Conservation (phyloP, 2,113 vertebrate species). For the Furnarius figulus region DNA sequence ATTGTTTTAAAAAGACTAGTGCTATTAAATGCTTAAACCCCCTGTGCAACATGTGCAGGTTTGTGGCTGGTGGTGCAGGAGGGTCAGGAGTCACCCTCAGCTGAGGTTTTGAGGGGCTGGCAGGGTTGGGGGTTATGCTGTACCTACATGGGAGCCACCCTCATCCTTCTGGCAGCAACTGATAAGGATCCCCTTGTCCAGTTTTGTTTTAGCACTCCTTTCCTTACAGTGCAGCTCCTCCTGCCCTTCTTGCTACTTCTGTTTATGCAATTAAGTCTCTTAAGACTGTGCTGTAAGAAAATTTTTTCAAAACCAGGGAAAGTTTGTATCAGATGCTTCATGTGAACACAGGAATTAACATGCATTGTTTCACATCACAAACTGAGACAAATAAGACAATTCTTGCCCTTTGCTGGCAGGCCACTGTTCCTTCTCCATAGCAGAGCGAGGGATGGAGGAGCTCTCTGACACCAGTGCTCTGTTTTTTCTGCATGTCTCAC, state of each 20-base stretch:
- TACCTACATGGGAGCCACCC: neutral
- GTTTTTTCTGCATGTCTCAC: neutral
- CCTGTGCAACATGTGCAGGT: neutral
- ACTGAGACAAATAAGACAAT: neutral
- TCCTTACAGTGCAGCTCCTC: neutral
- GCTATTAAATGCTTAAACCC: neutral
- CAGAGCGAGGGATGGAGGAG: neutral
- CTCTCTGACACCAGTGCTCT: neutral
- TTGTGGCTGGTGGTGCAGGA: neutral
- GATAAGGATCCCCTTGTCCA: neutral
- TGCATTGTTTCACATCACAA: neutral
- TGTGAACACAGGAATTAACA: neutral
- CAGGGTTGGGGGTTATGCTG: neutral
- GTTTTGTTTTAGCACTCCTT: neutral
- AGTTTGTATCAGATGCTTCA: neutral
- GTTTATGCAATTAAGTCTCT: neutral
- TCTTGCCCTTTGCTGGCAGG: neutral
- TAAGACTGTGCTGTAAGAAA: neutral
- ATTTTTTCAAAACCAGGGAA: neutral
- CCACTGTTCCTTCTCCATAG: neutral
- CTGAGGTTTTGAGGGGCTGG: neutral
- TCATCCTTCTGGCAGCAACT: neutral
- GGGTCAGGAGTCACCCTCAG: neutral
- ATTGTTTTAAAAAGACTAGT: neutral
- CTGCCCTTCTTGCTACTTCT: neutral